These are phyloP conservation scores for Paramisgurnus dabryanus DNA, from an alignment of 2,113 vertebrate species.

Conservation along the genomic window DNA sequence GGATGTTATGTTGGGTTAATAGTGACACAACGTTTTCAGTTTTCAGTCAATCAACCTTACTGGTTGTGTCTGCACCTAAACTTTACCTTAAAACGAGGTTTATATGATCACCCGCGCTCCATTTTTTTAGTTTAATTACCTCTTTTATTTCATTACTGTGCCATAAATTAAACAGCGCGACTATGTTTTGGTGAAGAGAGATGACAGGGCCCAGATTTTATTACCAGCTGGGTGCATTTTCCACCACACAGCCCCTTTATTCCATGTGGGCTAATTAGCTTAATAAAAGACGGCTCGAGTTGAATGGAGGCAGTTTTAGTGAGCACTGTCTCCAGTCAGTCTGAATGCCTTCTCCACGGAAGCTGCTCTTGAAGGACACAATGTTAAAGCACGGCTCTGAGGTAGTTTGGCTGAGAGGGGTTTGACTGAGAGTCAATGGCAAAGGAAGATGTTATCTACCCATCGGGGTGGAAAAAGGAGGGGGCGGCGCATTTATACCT, in stretches of 20 bases:
- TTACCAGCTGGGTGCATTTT: slow-evolving; percentile 54
- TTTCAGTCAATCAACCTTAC: too few species aligned
- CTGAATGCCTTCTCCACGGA: slow-evolving; percentile 54
- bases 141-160: not conserved
- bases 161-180: not conserved
- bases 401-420: not conserved
- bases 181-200: slow-evolving; percentile 14
- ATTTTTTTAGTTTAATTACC: not conserved
- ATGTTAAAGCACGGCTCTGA: slow-evolving; percentile 51
- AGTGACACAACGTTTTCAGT: too few species aligned
- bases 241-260: slow-evolving; percentile 45
- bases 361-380: slow-evolving; percentile 40
- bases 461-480: not conserved
- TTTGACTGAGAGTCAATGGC: slow-evolving; percentile 3
- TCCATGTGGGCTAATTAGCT: slow-evolving; percentile 54
- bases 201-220: slow-evolving; percentile 50
- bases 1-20: too few species aligned
- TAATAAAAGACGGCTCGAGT: slow-evolving; percentile 61
- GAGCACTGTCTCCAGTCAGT: slow-evolving; percentile 61
- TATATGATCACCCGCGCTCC: not conserved
- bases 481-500: slow-evolving; percentile 53
- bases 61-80: too few species aligned
- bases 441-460: slow-evolving; percentile 60
- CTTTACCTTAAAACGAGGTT: too few species aligned
- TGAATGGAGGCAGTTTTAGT: slow-evolving; percentile 55